A percentile compares a stretch with the other conserved stretches of the same genome.
These are phyloP conservation scores for Acanthiza pusilla DNA, from an alignment of 2,797 vertebrate genomes.

Conservation along the genomic window DNA sequence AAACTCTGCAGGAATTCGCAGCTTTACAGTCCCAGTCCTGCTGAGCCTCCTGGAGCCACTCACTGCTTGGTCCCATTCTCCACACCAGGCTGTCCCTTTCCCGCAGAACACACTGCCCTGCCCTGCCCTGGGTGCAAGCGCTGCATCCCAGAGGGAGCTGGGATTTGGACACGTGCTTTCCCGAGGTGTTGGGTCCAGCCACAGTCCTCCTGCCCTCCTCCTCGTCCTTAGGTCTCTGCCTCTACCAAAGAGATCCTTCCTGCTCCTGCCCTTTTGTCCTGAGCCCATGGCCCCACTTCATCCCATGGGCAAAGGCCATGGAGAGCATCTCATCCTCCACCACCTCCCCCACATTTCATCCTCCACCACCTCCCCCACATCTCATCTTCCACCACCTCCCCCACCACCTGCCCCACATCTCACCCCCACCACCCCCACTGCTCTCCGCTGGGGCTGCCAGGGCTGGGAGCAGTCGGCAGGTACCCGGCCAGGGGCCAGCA, in stretches of 20 bases:
- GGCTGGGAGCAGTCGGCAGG: background rate
- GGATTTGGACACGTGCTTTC: accelerated
- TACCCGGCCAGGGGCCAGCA: background rate
- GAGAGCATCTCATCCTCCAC: background rate
- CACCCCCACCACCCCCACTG: background rate
- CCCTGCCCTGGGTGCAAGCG: accelerated
- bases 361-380: no score
- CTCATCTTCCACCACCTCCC: no score
- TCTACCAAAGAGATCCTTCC: background rate
- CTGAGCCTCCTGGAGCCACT: background rate
- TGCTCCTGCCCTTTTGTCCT: background rate
- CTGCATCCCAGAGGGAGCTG: background rate
- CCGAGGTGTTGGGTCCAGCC: accelerated
- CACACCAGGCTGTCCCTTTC: background rate
- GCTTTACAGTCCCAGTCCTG: background rate
- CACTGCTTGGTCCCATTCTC: accelerated
- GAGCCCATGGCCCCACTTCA: accelerated
- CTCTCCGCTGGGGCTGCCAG: accelerated
- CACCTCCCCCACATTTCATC: background rate
- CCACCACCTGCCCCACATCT: no score
- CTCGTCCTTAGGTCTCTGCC: background rate
- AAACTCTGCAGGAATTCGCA: conserved; percentile 68
- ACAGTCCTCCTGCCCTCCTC: background rate
- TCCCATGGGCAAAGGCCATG: accelerated
- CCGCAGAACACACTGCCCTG: background rate